Evolutionary conservation across 64 coral and sea anemone species (phyloP), one percentile per base, ranked within the genome.

Genomic region (Cladopsammia gracilis): DNA sequence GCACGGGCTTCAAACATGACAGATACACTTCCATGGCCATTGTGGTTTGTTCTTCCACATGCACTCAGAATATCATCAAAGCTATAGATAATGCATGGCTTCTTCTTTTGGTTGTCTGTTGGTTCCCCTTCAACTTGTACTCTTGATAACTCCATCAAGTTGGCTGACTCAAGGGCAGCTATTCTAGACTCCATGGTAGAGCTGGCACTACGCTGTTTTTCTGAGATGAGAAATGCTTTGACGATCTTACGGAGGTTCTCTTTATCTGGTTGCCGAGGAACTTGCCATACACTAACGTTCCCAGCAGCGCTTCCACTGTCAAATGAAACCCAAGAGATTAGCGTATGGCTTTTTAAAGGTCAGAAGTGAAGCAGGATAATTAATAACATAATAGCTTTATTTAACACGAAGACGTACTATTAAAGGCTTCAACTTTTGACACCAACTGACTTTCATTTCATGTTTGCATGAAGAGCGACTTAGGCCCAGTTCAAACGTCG

Each of bases 1-100:
- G 79, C 90, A 49, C 56, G 58, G 42, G 65, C n/a, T 72, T 92
- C 69, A 64, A 92, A 92, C 42, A 75, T n/a, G 57, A 64, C 49
- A 3, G 24, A 53, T 20, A 70, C 23, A 20, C 13, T 57, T 14
- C 76, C 15, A 5, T 60, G 16, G 18, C 43, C 61, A 24, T 58
- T 69, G 8, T 64, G 62, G 54, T 66, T 13, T 12, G 13, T 26
- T 44, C 71, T 85, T 18, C 69, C 67, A 34, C 58, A 25, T 26
- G 79, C 79, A 62, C 61, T 71, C 45, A 92, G 52, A 43, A 92
- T 74, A 58, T 85, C 90, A 59, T 47, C 76, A 68, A 85, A 85
- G 57, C 20, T 60, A 50, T 64, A 92, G 1, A 85, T 70, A 10
- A 52, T 23, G 6, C 66, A 62, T 59, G 66, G 58, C 3, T 67